Base-by-base conservation (phyloP, 2,113 vertebrate genomes). In the Cyanoramphus novaezelandiae region DNA sequence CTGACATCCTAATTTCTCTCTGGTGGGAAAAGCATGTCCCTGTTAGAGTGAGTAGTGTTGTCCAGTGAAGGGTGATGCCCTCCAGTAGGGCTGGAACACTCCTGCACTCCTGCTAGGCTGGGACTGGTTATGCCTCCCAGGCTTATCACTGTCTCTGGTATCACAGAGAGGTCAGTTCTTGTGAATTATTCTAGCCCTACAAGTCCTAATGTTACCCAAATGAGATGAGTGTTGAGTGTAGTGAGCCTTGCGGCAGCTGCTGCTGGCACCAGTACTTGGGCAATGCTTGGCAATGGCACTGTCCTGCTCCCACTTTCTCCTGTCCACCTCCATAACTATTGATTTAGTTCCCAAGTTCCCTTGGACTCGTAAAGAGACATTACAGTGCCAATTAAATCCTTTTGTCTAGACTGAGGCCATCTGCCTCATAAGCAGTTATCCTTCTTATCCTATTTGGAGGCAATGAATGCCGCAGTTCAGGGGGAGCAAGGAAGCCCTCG, bases 241-340 rank as follows among this genome's bases (percentile, higher is more conserved):
- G 9, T 1, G 1, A 65, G 19, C 29, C 23, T 65, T 19, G 0
- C 4, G 31, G 43, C 27, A 9, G 7, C 20, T 89, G 20, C 37
- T 68, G 52, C 11, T 4, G 7, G 13, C 11, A 27, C 19, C 27
- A 81, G 63, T 47, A 44, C 9, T 64, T 35, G 19, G 24, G 12
- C 25, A 72, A n/a, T 6, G 3, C 33, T 65, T 1, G 4, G 37
- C 6, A 8, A 6, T 14, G 13, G 7, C 19, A 60, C 2, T 1
- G 33, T 50, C n/a, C 35, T 3, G 1, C 21, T 76, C 46, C 57
- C 1, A 0, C 29, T 55, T 84, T 67, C 7, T 41, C 7, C 11
- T 1, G 9, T 11, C 37, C 4, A 5, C 12, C 10, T 67, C 31
- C 37, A 65, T 0, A 6, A 15, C 37, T 88, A 18, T 47, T 82